Conservation (phyloP, 2,888 invertebrate genomes). For the Netelia virgata region DNA sequence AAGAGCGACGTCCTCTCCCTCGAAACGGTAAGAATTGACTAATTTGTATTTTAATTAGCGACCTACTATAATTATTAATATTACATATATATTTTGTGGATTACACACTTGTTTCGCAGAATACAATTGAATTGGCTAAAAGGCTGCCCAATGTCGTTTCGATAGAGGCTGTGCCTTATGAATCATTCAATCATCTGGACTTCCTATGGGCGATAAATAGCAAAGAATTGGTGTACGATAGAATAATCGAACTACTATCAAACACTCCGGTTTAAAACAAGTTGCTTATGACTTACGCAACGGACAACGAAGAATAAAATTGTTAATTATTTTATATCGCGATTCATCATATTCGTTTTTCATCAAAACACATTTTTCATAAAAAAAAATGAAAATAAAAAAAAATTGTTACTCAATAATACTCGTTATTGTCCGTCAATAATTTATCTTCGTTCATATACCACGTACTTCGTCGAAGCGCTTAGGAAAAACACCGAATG, state of each 20-base stretch:
- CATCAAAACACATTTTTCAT: not conserved
- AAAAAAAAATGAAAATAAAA: not conserved
- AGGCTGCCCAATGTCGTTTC: constrained; percentile 67
- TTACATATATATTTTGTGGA: not conserved
- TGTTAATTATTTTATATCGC: constrained; percentile 14
- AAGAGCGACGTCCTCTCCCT: constrained; percentile 61
- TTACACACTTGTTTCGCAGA: constrained; percentile 60
- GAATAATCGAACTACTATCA: constrained; percentile 53
- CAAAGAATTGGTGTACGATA: constrained; percentile 65
- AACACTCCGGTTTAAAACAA: not conserved
- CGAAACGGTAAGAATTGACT: constrained; percentile 59
- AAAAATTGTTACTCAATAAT: not conserved
- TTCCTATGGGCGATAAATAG: constrained; percentile 69
- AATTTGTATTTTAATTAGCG: not conserved
- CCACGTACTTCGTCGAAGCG: not conserved
- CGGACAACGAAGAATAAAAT: not conserved
- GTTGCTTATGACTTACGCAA: not conserved
- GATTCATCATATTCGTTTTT: constrained; percentile 1
- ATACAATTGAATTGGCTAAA: constrained; percentile 63
- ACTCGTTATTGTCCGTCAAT: not conserved
- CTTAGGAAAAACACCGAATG: too few species aligned
- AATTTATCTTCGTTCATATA: not conserved
- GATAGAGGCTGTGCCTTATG: constrained; percentile 62
- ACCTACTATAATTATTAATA: not conserved
- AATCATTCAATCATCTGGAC: constrained; percentile 65